Base-by-base conservation (phyloP, 2,888 invertebrate species). In the Acheta domesticus region DNA sequence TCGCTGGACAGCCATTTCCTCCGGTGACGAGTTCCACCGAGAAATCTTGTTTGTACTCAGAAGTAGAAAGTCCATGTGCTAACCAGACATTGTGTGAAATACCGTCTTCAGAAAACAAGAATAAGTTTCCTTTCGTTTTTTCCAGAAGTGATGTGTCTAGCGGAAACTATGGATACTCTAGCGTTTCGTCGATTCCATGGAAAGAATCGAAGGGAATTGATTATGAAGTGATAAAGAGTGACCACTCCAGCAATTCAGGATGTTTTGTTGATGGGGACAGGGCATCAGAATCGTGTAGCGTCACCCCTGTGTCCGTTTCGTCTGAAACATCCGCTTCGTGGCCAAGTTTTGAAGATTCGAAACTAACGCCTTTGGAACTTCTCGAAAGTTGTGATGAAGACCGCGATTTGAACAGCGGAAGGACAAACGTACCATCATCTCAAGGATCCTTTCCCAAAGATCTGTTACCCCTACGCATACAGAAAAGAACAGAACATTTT, bases 271-370 rank as follows among this genome's bases (percentile, higher is more conserved):
- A 48, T 4, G n/a, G 14, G 8, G 77, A 81, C 48, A 20, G 77
- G n/a, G 78, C 77, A 12, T 77, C 81, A 4, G 79, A 23, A 49
- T 81, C 81, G 62, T 79, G 79, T n/a, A 81, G 80, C 49, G 77
- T 80, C 12, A 80, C 80, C 5, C 81, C 80, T 11, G 23, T 77
- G 48, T 75, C 76, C n/a, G 36, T 36, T 36, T 62, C 62, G 4
- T n/a, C 16, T 62, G n/a, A 62, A 4, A 19, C 62, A 14, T 19
- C 62, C 3, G 62, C 14, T 62, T 62, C 62, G n/a, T 62, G 62
- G 62, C 62, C 14, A 12, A 62, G 62, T 62, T 62, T 62, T n/a
- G 62, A 62, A 19, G n/a, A 62, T 12, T 19, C 62, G 36, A 36
- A 36, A 16, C n/a, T 62, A n/a, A 62, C 62, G 62, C 62, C 62